These are phyloP conservation scores for Gnatocerus cornutus DNA, from an alignment of 2,888 invertebrate genomes.

Conservation along the genomic window DNA sequence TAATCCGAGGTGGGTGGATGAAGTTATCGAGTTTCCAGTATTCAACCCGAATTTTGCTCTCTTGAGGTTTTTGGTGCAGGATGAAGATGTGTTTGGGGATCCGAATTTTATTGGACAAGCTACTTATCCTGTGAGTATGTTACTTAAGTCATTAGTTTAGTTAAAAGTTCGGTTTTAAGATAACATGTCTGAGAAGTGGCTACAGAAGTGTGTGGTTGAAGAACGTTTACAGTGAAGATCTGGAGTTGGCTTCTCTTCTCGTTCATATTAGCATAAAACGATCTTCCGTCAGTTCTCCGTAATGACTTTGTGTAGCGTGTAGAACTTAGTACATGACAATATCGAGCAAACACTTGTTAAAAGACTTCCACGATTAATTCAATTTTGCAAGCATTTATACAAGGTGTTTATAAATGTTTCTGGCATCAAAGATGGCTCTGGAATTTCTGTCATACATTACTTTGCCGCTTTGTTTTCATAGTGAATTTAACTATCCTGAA, in stretches of 20 bases:
- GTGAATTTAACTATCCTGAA: no score
- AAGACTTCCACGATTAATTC: slow-evolving; percentile 27
- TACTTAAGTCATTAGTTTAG: neutral
- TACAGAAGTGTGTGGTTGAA: slow-evolving; percentile 93
- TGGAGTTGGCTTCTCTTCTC: slow-evolving; percentile 92
- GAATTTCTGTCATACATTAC: no score
- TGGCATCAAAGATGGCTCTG: no score
- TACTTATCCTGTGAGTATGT: slow-evolving; percentile 83
- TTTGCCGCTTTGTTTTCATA: no score
- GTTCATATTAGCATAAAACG: slow-evolving; percentile 83
- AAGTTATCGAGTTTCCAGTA: slow-evolving; percentile 85
- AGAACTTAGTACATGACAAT: slow-evolving; percentile 48
- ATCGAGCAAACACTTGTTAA: slow-evolving; percentile 46
- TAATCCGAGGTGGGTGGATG: slow-evolving; percentile 94
- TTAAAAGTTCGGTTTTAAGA: slow-evolving; percentile 67
- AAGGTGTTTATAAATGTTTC: no score
- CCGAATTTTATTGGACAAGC: slow-evolving; percentile 97
- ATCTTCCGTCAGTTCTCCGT: slow-evolving; percentile 63
- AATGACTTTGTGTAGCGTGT: slow-evolving; percentile 14
- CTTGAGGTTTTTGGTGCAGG: slow-evolving; percentile 90
- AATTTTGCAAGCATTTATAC: slow-evolving; percentile 16
- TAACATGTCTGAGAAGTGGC: slow-evolving; percentile 86
- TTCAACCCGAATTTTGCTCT: slow-evolving; percentile 88
- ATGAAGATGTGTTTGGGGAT: slow-evolving; percentile 98
- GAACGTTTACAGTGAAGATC: slow-evolving; percentile 93